Evolutionary conservation across 2,113 vertebrate genomes (phyloP).

Genomic region (Geothlypis trichas): DNA sequence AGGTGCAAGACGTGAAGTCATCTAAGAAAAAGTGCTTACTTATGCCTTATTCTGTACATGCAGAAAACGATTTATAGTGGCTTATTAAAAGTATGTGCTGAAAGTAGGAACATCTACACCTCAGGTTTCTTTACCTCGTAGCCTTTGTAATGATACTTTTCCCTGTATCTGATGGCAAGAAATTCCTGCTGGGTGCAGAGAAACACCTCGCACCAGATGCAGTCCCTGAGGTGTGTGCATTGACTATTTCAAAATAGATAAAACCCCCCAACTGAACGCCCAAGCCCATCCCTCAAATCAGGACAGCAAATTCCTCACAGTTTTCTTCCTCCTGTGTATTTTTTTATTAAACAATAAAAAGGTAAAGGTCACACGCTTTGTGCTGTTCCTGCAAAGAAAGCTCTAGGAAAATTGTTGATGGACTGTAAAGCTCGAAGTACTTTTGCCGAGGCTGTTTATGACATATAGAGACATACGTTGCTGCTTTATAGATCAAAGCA

Average conservation of each 20-base stretch:
- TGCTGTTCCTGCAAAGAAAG: not conserved
- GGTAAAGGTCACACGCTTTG: not conserved
- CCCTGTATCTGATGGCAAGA: not conserved
- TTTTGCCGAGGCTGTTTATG: not conserved
- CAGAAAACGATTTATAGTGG: not conserved
- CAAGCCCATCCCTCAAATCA: not conserved
- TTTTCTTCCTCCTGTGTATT: not conserved
- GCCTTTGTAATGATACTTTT: not conserved
- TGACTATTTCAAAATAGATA: not conserved
- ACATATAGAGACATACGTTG: slow-evolving; percentile 37
- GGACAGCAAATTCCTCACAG: not conserved
- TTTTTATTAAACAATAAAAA: not conserved
- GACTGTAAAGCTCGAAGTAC: not conserved
- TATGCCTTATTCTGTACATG: slow-evolving; percentile 38
- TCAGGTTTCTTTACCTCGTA: not conserved
- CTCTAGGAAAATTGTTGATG: not conserved
- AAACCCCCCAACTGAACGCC: rapidly evolving
- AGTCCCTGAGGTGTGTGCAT: not conserved
- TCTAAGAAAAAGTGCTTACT: slow-evolving; percentile 22
- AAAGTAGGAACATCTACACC: not conserved
- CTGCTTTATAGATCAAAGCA: slow-evolving; percentile 41
- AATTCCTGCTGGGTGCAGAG: not conserved
- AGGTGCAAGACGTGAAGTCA: slow-evolving; percentile 23
- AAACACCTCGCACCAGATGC: not conserved
- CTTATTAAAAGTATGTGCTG: slow-evolving; percentile 7